Evolutionary conservation across 2,113 vertebrate genomes (phyloP), one percentile per base, ranked within the genome.

Genomic region (Burhinus bistriatus): DNA sequence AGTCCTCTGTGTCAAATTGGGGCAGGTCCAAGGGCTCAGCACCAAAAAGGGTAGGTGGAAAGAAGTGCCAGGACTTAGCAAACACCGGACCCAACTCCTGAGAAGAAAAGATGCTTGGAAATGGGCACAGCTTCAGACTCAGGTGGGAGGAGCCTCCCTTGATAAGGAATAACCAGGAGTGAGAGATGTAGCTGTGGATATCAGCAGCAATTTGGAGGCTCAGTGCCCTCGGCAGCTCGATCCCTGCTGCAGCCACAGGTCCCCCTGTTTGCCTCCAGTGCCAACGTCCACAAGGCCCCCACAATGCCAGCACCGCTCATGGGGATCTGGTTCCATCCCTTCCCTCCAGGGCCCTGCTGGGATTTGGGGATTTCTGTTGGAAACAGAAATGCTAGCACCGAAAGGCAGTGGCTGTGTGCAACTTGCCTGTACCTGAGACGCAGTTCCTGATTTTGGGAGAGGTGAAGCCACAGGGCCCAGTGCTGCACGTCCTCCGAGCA

Each of bases 231-330:
- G 0, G 42, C 93, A 79, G 62, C 58, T 47, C 15, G 0, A 5
- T 45, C 68, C 54, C 38, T 62, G 73, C 58, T 52, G 78, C 68
- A 81, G 83, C 73, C 87, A 34, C 20, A 18, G 25, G 5, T 32
- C 17, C 55, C n/a, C 22, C 55, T 38, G 49, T 21, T 61, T 42
- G 47, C 54, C n/a, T 73, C 47, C 45, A 58, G 23, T 69, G 36
- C 87, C 3, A 3, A 16, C 0, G 5, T 83, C n/a, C 66, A 21
- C 23, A n/a, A 59, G 61, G 36, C 14, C 30, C 49, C 59, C 27
- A 16, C 1, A 2, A 15, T 65, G 66, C 55, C 77, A 52, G 45
- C 47, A 44, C 13, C 36, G 7, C 30, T 62, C 1, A 0, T 1
- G 6, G 26, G 34, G 17, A 54, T 58, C 45, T 58, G 47, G 10